Percentiles rank a stretch among this genome's conserved stretches.
These are phyloP conservation scores for Crossoptilon crossoptilon DNA, from an alignment of 2,797 vertebrate species.

Conservation along the genomic window DNA sequence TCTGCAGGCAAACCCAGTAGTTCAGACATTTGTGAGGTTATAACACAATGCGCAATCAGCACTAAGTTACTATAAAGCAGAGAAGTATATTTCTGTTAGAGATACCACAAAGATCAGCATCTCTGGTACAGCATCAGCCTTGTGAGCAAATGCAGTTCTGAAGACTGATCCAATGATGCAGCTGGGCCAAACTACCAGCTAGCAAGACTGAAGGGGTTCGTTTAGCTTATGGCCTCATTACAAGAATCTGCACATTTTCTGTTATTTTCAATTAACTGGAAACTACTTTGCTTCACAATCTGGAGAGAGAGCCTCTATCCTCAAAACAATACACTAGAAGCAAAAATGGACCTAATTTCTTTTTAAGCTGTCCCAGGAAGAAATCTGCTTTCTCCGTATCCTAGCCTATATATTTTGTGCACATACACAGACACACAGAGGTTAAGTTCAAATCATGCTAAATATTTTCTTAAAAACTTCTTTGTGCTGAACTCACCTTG, in stretches of 20 bases:
- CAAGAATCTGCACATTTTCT: neutral
- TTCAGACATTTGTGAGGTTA: neutral
- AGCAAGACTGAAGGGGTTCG: neutral
- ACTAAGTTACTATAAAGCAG: neutral
- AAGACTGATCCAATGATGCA: neutral
- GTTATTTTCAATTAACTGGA: neutral
- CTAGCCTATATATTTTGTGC: neutral
- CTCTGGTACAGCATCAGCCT: conserved; percentile 27
- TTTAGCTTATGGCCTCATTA: neutral
- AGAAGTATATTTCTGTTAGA: neutral
- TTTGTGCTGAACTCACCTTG: conserved; percentile 53
- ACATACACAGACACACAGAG: conserved; percentile 36
- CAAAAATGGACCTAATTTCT: neutral
- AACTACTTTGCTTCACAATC: neutral
- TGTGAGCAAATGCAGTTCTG: neutral
- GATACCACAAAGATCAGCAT: neutral
- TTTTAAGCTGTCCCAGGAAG: neutral
- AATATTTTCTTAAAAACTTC: conserved; percentile 58
- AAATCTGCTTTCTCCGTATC: neutral
- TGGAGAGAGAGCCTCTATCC: neutral
- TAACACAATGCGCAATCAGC: neutral
- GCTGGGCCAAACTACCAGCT: neutral
- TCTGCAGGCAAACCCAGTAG: neutral
- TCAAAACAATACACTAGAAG: neutral
- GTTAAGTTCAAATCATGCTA: conserved; percentile 74